Percentiles rank a stretch among this genome's conserved stretches.
phyloP scores from a whole-genome alignment of 2,113 vertebrate genomes.

The Todiramphus saurophagus region DNA sequence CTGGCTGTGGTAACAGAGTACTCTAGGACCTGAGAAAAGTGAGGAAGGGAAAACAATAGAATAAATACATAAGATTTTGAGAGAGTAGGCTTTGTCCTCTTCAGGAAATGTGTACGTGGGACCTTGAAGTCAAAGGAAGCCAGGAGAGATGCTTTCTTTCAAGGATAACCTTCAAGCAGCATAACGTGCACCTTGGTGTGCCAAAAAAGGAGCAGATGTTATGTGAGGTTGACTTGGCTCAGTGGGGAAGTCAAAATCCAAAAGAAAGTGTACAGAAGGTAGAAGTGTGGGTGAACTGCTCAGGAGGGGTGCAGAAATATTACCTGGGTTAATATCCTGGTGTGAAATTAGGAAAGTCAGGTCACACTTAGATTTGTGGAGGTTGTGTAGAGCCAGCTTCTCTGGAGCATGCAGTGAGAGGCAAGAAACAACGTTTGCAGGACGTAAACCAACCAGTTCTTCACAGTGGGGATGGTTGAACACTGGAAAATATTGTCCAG shows the following conservation, averaged over 20 bases:
- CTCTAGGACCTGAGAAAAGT: not conserved
- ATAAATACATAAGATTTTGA: not conserved
- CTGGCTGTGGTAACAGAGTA: not conserved
- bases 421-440: not conserved
- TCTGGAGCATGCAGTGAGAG: not conserved
- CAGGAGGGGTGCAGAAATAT: not conserved
- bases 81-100: not conserved
- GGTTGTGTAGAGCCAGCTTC: not conserved
- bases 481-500: not conserved
- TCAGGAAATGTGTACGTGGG: not conserved
- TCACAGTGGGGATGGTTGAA: not conserved
- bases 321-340: not conserved
- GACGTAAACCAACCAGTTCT: not conserved
- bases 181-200: accelerated
- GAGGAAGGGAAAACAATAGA: not conserved
- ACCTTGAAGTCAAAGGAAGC: not conserved
- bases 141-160: not conserved
- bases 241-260: not conserved
- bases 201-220: not conserved
- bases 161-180: not conserved
- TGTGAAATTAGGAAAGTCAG: not conserved
- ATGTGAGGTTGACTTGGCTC: not conserved
- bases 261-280: not conserved
- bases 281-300: not conserved
- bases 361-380: not conserved